Conservation (phyloP, 2,113 vertebrate species). For the Amphilophus citrinellus region DNA sequence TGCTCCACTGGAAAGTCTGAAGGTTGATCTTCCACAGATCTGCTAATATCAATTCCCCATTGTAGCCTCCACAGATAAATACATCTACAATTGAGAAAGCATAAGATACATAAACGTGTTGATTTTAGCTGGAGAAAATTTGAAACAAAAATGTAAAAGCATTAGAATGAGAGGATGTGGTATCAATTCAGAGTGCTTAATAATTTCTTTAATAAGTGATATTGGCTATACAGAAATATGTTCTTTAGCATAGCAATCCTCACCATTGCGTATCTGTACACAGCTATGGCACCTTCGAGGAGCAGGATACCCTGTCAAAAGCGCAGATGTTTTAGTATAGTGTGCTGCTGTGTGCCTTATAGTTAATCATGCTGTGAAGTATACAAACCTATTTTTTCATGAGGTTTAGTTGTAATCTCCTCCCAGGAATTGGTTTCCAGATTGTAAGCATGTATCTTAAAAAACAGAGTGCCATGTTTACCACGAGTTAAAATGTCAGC, state of each 20-base stretch:
- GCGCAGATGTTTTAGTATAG: background rate
- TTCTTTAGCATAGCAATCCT: conserved; percentile 45
- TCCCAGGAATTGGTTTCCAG: conserved; percentile 99
- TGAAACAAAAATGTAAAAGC: background rate
- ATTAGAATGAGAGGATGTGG: background rate
- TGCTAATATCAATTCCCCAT: conserved; percentile 93
- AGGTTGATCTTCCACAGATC: conserved; percentile 97
- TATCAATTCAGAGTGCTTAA: background rate
- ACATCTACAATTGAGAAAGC: conserved; percentile 82
- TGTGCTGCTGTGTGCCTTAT: background rate
- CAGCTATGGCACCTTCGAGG: conserved; percentile 97
- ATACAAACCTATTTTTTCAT: conserved; percentile 92
- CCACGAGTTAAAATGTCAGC: background rate
- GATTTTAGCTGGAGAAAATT: background rate
- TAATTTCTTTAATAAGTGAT: background rate
- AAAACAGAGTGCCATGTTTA: background rate
- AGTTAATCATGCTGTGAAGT: background rate
- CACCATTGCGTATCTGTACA: conserved; percentile 96
- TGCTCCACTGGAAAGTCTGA: conserved; percentile 94
- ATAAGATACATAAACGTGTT: background rate
- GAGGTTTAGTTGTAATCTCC: conserved; percentile 94
- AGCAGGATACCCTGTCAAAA: conserved; percentile 91
- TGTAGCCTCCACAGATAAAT: conserved; percentile 96
- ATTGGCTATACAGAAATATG: background rate
- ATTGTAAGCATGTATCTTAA: conserved; percentile 97